Evolutionary conservation across 2,888 invertebrate genomes (phyloP).

Genomic region (Drosophila subquinaria): DNA sequence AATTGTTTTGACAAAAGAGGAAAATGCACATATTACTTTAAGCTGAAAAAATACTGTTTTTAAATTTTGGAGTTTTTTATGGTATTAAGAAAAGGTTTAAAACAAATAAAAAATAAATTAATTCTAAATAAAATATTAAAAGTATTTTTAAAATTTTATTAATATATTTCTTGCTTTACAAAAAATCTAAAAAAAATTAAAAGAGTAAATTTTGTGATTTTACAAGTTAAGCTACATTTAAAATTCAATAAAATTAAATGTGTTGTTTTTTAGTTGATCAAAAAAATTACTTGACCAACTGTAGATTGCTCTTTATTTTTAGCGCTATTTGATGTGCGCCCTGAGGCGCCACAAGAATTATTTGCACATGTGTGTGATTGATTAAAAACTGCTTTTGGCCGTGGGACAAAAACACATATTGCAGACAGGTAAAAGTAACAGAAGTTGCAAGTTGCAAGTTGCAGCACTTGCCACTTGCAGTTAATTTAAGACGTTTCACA

Average conservation of each 20-base stretch:
- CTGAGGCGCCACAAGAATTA: constrained; percentile 32
- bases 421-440: constrained; percentile 17
- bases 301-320: constrained; percentile 11
- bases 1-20: not conserved
- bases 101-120: too few species aligned
- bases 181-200: too few species aligned
- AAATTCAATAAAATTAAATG: too few species aligned
- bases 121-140: too few species aligned
- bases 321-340: constrained; percentile 34
- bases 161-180: too few species aligned
- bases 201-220: too few species aligned
- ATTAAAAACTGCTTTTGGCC: constrained; percentile 61
- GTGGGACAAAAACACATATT: constrained; percentile 13
- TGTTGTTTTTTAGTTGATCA: not conserved
- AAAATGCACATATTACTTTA: not conserved
- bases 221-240: too few species aligned
- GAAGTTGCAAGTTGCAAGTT: constrained; percentile 34
- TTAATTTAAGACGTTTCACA: constrained; percentile 76
- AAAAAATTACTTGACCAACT: not conserved
- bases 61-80: too few species aligned
- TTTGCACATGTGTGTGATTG: constrained; percentile 64
- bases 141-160: too few species aligned
- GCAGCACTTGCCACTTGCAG: constrained; percentile 48
- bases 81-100: too few species aligned
- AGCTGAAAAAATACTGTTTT: too few species aligned